A percentile compares a stretch with the other conserved stretches of the same genome.
Conservation (phyloP, 2,113 vertebrate genomes). For the Edolisoma coerulescens region DNA sequence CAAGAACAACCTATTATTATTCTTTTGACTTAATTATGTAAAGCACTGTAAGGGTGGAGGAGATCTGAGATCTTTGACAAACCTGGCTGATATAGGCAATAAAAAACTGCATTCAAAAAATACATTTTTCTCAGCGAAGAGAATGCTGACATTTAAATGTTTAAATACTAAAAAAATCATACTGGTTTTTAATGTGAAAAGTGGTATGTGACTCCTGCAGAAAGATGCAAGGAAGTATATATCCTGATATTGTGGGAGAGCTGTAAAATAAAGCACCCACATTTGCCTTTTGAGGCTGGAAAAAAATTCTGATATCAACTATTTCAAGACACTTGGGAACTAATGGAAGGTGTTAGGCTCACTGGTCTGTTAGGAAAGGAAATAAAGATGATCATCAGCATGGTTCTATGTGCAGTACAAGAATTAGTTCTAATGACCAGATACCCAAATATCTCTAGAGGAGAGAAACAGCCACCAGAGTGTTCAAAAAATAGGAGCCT, state of each 20-base stretch:
- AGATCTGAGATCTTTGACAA: background rate
- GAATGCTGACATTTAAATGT: background rate
- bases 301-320: background rate
- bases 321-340: background rate
- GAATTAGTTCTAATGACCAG: background rate
- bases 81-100: background rate
- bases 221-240: background rate
- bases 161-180: background rate
- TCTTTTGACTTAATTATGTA: background rate
- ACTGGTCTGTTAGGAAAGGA: background rate
- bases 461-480: background rate
- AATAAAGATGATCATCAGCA: background rate
- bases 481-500: background rate
- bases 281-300: background rate
- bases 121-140: accelerated
- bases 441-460: background rate
- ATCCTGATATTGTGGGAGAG: background rate
- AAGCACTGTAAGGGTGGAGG: background rate
- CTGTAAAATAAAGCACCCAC: background rate
- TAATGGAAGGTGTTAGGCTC: background rate
- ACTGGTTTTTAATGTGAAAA: background rate
- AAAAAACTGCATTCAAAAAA: background rate
- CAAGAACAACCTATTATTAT: background rate
- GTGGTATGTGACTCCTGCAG: background rate
- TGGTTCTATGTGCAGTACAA: background rate